Base-by-base conservation (phyloP, 2,113 vertebrate genomes). In the Benitochromis conjunctus region DNA sequence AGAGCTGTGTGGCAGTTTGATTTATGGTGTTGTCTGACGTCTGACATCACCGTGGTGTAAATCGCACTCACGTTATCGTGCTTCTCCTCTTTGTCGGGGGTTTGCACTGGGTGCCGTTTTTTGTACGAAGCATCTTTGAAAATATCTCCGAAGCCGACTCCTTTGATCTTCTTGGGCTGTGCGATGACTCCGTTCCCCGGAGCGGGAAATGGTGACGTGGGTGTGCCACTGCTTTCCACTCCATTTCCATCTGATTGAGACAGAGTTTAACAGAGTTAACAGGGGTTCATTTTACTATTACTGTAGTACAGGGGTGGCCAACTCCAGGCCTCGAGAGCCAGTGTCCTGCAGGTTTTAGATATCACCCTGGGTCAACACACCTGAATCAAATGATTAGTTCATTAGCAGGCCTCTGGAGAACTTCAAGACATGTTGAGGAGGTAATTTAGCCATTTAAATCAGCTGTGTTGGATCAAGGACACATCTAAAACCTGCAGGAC, bases 141-240 rank as follows among this genome's bases (percentile, higher is more conserved):
- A 91, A 99, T 99, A 86, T 99, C 97, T 85, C 99, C 98, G 80
- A 98, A 99, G 4, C 99, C 99, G n/a, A 99, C 64, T 8, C 98
- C 98, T 86, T 96, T 95, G 76, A 99, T 92, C 95, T 98, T 99
- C 96, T 98, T 99, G 92, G 98, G 97, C 92, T 98, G 99, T n/a
- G 96, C 92, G 9, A 96, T 88, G 13, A 96, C 95, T 83, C 95
- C 98, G 29, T 85, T 95, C 54, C 97, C 98, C 9, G 93, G 89
- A 86, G 96, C 92, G 0, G 94, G 64, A 43, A 92, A 91, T 60
- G 97, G 97, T 56, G 97, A 97, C 56, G 95, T 90, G 78, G 97
- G 94, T 29, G 94, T 90, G 76, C 60, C 16, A 5, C 60, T 6
- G 41, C 79, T 87, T 31, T 97, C 96, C 31, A 89, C 84, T 55